Percentiles rank a stretch among this genome's conserved stretches.
phyloP scores from a whole-genome alignment of 2,113 vertebrate genomes.

The Saimiri boliviensis region DNA sequence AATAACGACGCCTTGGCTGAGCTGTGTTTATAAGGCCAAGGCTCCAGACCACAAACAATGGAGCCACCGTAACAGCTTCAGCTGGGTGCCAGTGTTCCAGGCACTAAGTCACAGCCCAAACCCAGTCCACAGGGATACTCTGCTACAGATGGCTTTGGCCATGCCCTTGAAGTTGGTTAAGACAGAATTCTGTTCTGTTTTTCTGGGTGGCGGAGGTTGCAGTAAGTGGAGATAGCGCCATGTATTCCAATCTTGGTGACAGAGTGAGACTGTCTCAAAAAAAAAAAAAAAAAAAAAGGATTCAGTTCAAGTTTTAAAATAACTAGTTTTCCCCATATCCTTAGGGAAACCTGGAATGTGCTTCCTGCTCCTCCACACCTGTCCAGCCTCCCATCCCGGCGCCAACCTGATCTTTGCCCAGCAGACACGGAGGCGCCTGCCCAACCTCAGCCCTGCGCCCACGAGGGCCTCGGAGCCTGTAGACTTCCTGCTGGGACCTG shows the following conservation, averaged over 20 bases:
- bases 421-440: background rate
- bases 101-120: background rate
- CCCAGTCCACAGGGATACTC: background rate
- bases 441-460: background rate
- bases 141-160: background rate
- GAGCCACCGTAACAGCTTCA: rapidly evolving
- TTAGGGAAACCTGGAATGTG: background rate
- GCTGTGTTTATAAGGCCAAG: background rate
- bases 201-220: too few species aligned
- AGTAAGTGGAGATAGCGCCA: too few species aligned
- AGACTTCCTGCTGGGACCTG: background rate
- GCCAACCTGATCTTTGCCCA: slow-evolving; percentile 41
- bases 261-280: too few species aligned
- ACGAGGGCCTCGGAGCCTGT: background rate
- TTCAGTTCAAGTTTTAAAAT: background rate
- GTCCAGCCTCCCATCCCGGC: background rate
- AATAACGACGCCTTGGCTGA: background rate
- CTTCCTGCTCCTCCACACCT: background rate
- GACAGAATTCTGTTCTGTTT: background rate
- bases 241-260: too few species aligned
- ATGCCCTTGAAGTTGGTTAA: background rate
- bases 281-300: too few species aligned
- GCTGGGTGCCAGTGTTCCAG: background rate
- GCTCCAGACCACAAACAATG: background rate
- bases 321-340: background rate